phyloP scores from a whole-genome alignment of 1,140 invertebrate species.

The Drosophila auraria region DNA sequence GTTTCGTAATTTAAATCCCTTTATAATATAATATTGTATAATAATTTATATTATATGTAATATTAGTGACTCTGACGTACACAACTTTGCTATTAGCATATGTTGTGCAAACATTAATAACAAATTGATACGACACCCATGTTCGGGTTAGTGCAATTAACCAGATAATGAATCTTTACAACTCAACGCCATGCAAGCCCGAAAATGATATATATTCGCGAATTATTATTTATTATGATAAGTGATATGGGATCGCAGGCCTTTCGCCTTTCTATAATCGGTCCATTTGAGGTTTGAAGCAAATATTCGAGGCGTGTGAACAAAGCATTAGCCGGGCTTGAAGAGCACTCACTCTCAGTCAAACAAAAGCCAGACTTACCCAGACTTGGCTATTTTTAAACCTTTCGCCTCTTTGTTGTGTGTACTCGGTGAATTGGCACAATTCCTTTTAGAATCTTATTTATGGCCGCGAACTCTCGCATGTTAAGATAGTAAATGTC shows the following conservation, averaged over 20 bases:
- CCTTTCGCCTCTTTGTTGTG: constrained; percentile 5
- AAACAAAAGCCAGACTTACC: neutral
- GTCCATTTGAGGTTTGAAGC: constrained; percentile 8
- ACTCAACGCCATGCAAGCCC: neutral
- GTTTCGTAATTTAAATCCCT: too few relatives aligned
- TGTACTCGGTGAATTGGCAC: constrained; percentile 31
- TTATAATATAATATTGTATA: too few relatives aligned
- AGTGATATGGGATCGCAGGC: neutral
- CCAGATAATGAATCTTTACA: constrained; percentile 21
- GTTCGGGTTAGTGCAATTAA: constrained; percentile 7
- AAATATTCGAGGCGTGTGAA: constrained; percentile 21
- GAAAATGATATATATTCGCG: neutral
- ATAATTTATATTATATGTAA: neutral
- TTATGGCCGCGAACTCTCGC: constrained; percentile 20
- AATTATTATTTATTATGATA: neutral
- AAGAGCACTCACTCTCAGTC: constrained; percentile 15
- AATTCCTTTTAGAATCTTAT: constrained; percentile 34
- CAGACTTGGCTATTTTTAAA: constrained; percentile 29
- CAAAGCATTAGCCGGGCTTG: constrained; percentile 17
- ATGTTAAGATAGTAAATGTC: constrained; percentile 43
- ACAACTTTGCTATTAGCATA: neutral
- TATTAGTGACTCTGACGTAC: neutral
- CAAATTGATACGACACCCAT: neutral
- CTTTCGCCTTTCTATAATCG: constrained; percentile 10
- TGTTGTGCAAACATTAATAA: constrained; percentile 7